Base-by-base conservation (phyloP, 2,888 invertebrate species). In the Drosophila barbarae region DNA sequence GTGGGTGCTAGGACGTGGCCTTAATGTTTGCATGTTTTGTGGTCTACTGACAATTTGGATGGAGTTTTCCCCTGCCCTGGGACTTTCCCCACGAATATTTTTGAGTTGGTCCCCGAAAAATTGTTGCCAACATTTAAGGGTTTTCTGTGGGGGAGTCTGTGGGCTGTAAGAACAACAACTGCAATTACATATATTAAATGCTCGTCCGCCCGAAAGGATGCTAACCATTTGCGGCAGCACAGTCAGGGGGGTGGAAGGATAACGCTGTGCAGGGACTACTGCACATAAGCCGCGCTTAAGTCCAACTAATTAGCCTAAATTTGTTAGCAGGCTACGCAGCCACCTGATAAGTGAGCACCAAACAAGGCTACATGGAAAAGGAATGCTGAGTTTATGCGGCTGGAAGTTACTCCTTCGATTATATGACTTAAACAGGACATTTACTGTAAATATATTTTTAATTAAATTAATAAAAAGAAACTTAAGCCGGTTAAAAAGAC, bases 261-360 rank as follows among this genome's bases (percentile, higher is more conserved):
- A 28, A 9, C 18, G 30, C 8, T n/a, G 42, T 42, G 30, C 32
- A 51, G 23, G 15, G 18, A 44, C 42, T 8, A 41, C 6, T 39
- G 47, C 63, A 51, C 68, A 72, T 77, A 77, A 80, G 84, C 63
- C 60, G 36, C 59, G 75, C 52, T 76, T 76, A 76, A 84, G 79
- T 72, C 72, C 84, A 78, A 71, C 84, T 81, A 79, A 84, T 79
- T 79, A 81, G 84, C 79, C 78, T 72, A 79, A 65, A 84, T 84
- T 81, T 74, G 52, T 56, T 66, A 64, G 68, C 57, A 41, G 77
- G 67, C 57, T 71, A 46, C 52, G 44, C 64, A 53, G 79, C 65
- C 81, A 81, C 76, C 81, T 77, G 77, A 63, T 69, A 66, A 76
- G 72, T 56, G 52, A 21, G 69, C 68, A 50, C 47, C 58, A 72